These are phyloP conservation scores for Actinia equina DNA, from an alignment of 64 coral and sea anemone species.

Conservation along the genomic window DNA sequence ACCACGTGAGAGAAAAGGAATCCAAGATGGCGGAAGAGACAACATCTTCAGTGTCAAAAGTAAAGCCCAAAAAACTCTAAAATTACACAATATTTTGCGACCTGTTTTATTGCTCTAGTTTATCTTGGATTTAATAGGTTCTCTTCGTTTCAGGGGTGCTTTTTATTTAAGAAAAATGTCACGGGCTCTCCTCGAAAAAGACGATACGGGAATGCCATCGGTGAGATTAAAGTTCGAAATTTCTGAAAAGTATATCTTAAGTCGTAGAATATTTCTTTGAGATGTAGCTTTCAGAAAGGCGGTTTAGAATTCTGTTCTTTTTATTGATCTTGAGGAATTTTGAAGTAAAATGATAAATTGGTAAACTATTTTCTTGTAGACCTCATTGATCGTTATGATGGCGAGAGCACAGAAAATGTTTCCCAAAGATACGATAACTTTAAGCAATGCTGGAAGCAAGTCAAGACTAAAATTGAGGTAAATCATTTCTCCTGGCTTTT, in stretches of 20 bases:
- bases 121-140: background rate
- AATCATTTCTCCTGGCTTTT: background rate
- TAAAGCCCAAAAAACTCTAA: background rate
- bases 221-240: background rate
- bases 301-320: background rate
- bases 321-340: background rate
- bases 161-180: constrained; percentile 23
- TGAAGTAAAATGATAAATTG: background rate
- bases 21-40: constrained; percentile 21
- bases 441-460: constrained; percentile 32
- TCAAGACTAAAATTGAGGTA: constrained; percentile 44
- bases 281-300: background rate
- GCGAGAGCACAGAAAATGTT: constrained; percentile 44
- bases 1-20: constrained; percentile 4
- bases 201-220: background rate
- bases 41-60: constrained; percentile 28
- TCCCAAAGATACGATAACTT: constrained; percentile 50
- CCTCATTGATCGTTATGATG: constrained; percentile 20
- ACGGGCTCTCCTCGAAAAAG: constrained; percentile 22
- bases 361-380: background rate
- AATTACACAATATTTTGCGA: background rate
- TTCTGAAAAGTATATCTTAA: background rate
- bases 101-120: background rate
- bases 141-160: constrained; percentile 29
- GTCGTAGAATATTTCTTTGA: background rate